Conservation (phyloP, 92 coral and sea anemone species). For the Phenganax subtilis region DNA sequence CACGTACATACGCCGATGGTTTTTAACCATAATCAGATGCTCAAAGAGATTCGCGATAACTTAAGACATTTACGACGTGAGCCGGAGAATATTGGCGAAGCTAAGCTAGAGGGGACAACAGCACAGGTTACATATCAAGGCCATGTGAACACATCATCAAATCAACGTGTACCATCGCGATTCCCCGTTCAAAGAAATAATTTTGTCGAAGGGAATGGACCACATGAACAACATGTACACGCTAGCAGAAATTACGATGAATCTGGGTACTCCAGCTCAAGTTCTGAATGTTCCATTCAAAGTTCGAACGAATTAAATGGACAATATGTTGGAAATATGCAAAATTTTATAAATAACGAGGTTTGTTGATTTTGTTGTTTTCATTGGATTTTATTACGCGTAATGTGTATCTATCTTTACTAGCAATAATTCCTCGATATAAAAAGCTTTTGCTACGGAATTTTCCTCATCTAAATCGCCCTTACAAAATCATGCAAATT, state of each 20-base stretch:
- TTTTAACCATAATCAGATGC: constrained; percentile 81
- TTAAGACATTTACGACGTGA: constrained; percentile 72
- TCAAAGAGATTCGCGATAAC: constrained; percentile 78
- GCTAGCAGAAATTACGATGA: constrained; percentile 29
- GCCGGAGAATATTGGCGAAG: constrained; percentile 47
- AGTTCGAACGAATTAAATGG: constrained; percentile 38
- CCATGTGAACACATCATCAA: constrained; percentile 32
- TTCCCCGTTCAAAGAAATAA: constrained; percentile 27
- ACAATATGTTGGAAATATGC: constrained; percentile 25
- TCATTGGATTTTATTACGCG: background rate
- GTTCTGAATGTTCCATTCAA: constrained; percentile 29
- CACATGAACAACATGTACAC: background rate
- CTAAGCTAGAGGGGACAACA: constrained; percentile 35
- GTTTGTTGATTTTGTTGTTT: constrained; percentile 8
- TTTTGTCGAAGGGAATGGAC: constrained; percentile 9
- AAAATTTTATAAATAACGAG: background rate
- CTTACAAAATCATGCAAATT: constrained; percentile 2
- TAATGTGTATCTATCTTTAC: background rate
- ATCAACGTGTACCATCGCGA: constrained; percentile 36
- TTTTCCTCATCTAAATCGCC: background rate
- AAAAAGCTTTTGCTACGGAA: background rate
- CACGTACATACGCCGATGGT: constrained; percentile 51
- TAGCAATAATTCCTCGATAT: background rate
- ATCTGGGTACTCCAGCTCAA: constrained; percentile 36
- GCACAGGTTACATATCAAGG: constrained; percentile 42